These are phyloP conservation scores for Aphidoletes aphidimyza DNA, from an alignment of 2,888 invertebrate genomes.

Conservation along the genomic window DNA sequence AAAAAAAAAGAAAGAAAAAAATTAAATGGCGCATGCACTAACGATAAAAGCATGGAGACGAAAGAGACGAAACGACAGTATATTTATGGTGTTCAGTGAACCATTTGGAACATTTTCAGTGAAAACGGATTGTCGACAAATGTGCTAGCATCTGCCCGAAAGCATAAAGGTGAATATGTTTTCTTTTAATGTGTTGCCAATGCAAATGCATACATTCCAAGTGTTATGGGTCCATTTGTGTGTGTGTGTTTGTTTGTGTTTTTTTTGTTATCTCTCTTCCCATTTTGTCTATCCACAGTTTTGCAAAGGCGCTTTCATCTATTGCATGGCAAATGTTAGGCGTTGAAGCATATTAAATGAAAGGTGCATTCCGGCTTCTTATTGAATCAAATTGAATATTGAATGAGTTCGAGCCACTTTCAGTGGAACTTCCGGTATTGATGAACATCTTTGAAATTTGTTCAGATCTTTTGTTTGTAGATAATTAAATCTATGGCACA, in stretches of 20 bases:
- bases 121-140: too few species aligned
- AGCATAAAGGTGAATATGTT: constrained; percentile 30
- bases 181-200: background rate
- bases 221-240: background rate
- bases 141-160: background rate
- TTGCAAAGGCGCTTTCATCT: too few species aligned
- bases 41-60: background rate
- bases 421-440: constrained; percentile 16
- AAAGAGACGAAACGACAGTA: background rate
- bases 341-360: constrained; percentile 5
- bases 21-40: background rate
- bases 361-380: background rate
- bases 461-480: background rate
- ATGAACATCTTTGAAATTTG: background rate
- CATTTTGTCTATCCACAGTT: too few species aligned
- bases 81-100: constrained; percentile 18
- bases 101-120: background rate
- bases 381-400: background rate
- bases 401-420: background rate
- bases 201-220: too few species aligned
- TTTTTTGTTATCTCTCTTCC: too few species aligned
- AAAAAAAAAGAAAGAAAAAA: too few species aligned
- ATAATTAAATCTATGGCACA: background rate
- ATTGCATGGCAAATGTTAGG: too few species aligned
- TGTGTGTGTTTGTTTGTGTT: background rate